Percentiles rank a stretch among this genome's conserved stretches.
Conservation (phyloP, 2,797 vertebrate species). For the Coreius guichenoti region DNA sequence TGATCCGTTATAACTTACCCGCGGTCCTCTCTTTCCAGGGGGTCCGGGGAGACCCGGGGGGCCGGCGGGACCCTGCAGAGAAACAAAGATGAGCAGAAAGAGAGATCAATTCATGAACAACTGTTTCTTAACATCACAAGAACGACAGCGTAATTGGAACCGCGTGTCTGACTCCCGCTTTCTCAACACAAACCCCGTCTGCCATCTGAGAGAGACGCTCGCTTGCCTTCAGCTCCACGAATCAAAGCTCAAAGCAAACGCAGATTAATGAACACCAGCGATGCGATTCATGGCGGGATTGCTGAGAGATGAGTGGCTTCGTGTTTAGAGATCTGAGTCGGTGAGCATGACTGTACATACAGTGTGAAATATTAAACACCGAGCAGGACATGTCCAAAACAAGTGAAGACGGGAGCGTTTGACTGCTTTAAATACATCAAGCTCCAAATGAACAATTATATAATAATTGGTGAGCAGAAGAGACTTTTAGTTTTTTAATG, state of each 20-base stretch:
- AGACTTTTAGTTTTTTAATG: no score
- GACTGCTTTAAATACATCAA: background rate
- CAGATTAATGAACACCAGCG: background rate
- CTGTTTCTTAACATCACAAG: background rate
- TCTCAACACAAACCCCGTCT: background rate
- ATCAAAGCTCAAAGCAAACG: background rate
- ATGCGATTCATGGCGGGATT: background rate
- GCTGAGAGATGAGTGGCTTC: background rate
- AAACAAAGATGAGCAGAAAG: constrained; percentile 21
- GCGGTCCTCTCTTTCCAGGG: constrained; percentile 89
- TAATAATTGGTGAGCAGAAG: no score
- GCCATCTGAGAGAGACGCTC: background rate
- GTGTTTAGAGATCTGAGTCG: background rate
- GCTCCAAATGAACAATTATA: background rate
- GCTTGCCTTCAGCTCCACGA: background rate
- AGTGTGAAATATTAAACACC: background rate
- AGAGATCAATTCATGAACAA: constrained; percentile 56
- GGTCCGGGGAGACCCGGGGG: constrained; percentile 91
- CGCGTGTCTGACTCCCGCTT: background rate
- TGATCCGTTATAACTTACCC: constrained; percentile 76
- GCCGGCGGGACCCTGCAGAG: constrained; percentile 88
- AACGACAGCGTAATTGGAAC: background rate
- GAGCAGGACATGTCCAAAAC: background rate
- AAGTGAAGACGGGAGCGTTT: background rate
- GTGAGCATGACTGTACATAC: background rate